Base-by-base conservation (phyloP, 2,113 vertebrate species). In the Pelvicachromis taeniatus region DNA sequence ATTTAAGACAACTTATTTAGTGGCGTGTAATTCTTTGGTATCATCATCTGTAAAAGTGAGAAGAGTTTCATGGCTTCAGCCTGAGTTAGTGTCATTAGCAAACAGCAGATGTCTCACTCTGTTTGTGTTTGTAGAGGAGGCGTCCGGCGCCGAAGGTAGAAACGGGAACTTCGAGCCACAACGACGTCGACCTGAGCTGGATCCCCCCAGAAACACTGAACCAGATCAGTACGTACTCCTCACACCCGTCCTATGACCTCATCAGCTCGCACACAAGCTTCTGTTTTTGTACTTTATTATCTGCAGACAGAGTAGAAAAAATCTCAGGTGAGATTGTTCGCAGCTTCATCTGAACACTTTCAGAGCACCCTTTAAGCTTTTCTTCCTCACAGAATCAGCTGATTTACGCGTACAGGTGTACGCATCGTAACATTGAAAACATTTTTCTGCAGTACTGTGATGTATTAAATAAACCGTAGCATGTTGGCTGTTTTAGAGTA, bases 131-230 rank as follows among this genome's bases (percentile, higher is more conserved):
- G 14, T 92, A 99, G 98, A 97, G 98, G 93, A 95, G 98, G 93
- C 97, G 99, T 91, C 98, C 99, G 0, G 95, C 97, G 40, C 95
- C 97, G 17, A 99, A 99, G 90, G 98, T 99, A 61, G 99, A 99
- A 88, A 99, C 97, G 96, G 99, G 99, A 56, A 99, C 99, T 0
- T 96, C 99, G 1, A 99, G 96, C 93, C 98, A 99, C 94, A 99
- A 97, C 0, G 97, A 99, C 79, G 99, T 99, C 8, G 99, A 99
- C 86, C 97, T 99, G 97, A 99, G 98, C 93, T 99, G 98, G 99
- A 99, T 99, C 95, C 99, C 99, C 23, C 97, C 98, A 90, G 99
- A 99, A 92, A 99, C 99, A 19, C 96, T 99, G 87, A 99, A 99
- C 96, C 98, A 99, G 92, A 99, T 99, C 94, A 99, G 99, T 99